A percentile compares a stretch with the other conserved stretches of the same genome.
Conservation (phyloP, 2,888 invertebrate genomes). For the Acanthosepion esculentum region DNA sequence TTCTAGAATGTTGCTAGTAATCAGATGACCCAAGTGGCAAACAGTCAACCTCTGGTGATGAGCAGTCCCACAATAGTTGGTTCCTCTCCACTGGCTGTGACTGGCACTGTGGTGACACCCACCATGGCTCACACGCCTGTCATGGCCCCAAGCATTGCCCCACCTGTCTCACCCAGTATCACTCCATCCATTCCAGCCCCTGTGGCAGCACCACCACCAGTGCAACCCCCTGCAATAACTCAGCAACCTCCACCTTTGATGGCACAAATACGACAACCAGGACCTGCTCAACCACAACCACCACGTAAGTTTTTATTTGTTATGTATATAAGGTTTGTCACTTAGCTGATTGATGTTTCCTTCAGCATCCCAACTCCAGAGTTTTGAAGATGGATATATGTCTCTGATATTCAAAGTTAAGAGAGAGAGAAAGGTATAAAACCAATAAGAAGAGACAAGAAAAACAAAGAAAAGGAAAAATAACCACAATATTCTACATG, state of each 20-base stretch:
- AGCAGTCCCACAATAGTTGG: slow-evolving; percentile 18
- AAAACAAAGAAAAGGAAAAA: too few species aligned
- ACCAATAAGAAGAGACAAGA: too few species aligned
- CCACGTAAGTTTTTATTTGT: background rate
- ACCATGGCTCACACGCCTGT: slow-evolving; percentile 44
- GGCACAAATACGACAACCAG: slow-evolving; percentile 51
- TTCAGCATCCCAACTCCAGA: too few species aligned
- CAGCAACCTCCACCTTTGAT: slow-evolving; percentile 51
- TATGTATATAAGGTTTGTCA: too few species aligned
- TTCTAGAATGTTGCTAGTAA: background rate
- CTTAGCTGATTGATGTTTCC: too few species aligned
- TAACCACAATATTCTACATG: too few species aligned
- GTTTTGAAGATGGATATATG: too few species aligned
- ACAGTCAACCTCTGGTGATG: slow-evolving; percentile 37
- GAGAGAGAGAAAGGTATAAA: too few species aligned
- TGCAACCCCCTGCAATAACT: slow-evolving; percentile 44
- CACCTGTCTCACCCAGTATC: slow-evolving; percentile 42
- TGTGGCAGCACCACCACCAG: slow-evolving; percentile 48
- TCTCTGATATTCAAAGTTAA: too few species aligned
- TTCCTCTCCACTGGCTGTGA: background rate
- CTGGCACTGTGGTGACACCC: slow-evolving; percentile 39
- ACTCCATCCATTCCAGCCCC: slow-evolving; percentile 46
- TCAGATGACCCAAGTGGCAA: background rate
- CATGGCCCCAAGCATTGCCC: slow-evolving; percentile 39
- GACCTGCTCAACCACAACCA: slow-evolving; percentile 42